Evolutionary conservation across 1,140 invertebrate genomes (phyloP), one percentile per base, ranked within the genome.

Genomic region (Neotoxoptera formosana): DNA sequence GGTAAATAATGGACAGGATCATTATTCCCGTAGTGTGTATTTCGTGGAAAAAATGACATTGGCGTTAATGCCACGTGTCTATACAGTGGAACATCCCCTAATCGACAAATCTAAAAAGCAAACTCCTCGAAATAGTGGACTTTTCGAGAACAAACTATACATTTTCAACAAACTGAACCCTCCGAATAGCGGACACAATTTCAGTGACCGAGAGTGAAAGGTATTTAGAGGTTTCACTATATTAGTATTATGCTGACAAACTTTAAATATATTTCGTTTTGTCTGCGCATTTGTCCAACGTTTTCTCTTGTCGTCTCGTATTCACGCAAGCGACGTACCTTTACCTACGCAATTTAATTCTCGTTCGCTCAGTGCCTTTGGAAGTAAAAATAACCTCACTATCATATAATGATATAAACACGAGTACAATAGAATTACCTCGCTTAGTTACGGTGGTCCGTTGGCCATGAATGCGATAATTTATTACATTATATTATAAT

Each of bases 401-500:
- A 30, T n/a, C 30, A n/a, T 67, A 67, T 30, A n/a, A 1, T n/a
- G n/a, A n/a, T 67, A 67, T 67, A 67, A 67, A 67, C 60, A 67
- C 30, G 30, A 67, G 60, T n/a, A 67, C 60, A 67, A 67, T n/a
- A n/a, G 25, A 56, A 60, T 60, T 60, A 60, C 23, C 25, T 60
- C 56, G 56, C 8, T 60, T 60, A 67, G 30, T 67, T 67, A 67
- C 60, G 60, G 60, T n/a, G 30, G 60, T n/a, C 60, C 11, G 60
- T 67, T 67, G 30, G 60, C 60, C 30, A 67, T 30, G 60, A 30
- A 30, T 67, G 11, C 3, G 60, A n/a, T 67, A 67, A 67, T 67
- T 67, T 67, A 67, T 67, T 67, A 67, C 60, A 67, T 67, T 67
- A 67, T 67, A n/a, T n/a, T n/a, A 67, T 67, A 67, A n/a, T n/a